Percentiles rank a stretch among this genome's conserved stretches.
Conservation (phyloP, 2,888 invertebrate species). For the Dynastes maya region DNA sequence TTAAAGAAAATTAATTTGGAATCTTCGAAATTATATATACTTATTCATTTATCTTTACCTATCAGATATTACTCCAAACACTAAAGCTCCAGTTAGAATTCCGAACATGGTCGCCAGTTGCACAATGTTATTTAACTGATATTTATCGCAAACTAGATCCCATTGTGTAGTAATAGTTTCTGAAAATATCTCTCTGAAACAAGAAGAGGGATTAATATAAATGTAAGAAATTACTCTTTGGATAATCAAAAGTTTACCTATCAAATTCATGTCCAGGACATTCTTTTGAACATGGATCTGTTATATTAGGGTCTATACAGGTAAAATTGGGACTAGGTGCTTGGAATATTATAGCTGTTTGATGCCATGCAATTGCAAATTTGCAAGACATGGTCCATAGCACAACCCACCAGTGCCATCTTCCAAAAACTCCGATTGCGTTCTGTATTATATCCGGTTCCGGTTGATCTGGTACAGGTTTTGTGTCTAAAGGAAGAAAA, state of each 20-base stretch:
- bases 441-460: conserved; percentile 77
- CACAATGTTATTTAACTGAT: conserved; percentile 81
- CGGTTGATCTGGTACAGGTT: neutral
- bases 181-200: conserved; percentile 73
- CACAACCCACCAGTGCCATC: conserved; percentile 84
- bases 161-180: conserved; percentile 84
- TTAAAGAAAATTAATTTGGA: conserved; percentile 54
- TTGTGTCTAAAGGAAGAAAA: neutral
- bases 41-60: conserved; percentile 73
- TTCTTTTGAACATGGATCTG: conserved; percentile 73
- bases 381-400: conserved; percentile 80
- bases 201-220: neutral
- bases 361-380: conserved; percentile 88
- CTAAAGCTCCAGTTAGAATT: conserved; percentile 82
- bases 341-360: conserved; percentile 84
- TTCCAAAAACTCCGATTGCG: conserved; percentile 81
- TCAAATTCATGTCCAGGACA: conserved; percentile 77
- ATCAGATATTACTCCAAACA: conserved; percentile 85
- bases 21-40: neutral
- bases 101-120: conserved; percentile 87
- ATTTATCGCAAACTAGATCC: conserved; percentile 80
- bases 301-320: conserved; percentile 65
- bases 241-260: conserved; percentile 66
- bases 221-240: neutral
- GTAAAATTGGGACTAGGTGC: conserved; percentile 78